Base-by-base conservation (phyloP, 2,797 vertebrate genomes). In the Danio tinwini region DNA sequence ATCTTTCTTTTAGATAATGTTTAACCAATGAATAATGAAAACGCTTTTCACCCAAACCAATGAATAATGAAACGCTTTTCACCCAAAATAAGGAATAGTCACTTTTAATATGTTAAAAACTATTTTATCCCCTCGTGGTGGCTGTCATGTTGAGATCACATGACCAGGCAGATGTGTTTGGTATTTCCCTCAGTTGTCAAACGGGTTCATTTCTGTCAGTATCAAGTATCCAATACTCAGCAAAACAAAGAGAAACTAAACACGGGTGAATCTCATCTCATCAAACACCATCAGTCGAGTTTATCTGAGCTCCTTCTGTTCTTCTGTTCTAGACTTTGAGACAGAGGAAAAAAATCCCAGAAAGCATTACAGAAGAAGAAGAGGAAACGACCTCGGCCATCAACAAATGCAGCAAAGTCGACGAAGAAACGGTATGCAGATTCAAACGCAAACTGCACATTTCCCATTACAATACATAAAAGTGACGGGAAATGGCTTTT, bases 371-470 rank as follows among this genome's bases (percentile, higher is more conserved):
- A 45, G 45, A 74, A 52, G 73, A 76, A 78, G 83, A 85, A 37
- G 84, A 84, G 63, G 83, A 85, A 21, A 81, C 81, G 45, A 53
- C 9, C 5, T 80, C 78, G 0, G 85, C 42, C 47, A 82, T 86
- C 64, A 81, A 70, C 64, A 86, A 78, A 76, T 88, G 87, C 87
- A 84, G 59, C 63, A 86, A 85, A 85, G 87, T 88, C 1, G 58
- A 88, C 9, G 81, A 84, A 45, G 79, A 86, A 67, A 85, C 74
- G 72, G 87, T 88, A 64, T 69, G 50, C 29, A 29, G 29, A 29
- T 29, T 29, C 29, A 29, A n/a, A n/a, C 29, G 29, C 29, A 1
- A 29, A 29, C 29, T 29, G 29, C 29, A 29, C 29, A 29, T 29
- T 29, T 29, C 29, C 29, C 29, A 29, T 29, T 29, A 29, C 29